Evolutionary conservation across 2,113 vertebrate genomes (phyloP).

Genomic region (Microtus montanus): DNA sequence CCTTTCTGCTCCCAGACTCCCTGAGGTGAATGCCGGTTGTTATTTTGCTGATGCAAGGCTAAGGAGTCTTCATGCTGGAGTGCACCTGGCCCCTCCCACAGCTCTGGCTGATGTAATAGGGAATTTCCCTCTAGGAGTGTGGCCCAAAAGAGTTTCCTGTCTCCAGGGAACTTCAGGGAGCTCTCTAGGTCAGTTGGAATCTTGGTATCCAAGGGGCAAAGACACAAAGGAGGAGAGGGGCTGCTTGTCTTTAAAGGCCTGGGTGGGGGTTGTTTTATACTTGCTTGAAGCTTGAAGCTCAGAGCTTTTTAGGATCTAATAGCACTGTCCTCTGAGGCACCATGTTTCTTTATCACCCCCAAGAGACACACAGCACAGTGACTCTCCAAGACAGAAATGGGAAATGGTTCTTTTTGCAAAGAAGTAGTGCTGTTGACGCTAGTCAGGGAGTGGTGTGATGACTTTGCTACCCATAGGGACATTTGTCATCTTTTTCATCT

Average conservation of each 20-base stretch:
- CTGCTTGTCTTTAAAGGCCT: not conserved
- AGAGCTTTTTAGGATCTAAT: not conserved
- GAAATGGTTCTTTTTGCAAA: not conserved
- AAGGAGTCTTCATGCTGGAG: not conserved
- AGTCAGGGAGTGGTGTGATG: not conserved
- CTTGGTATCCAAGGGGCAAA: not conserved
- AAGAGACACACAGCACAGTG: not conserved
- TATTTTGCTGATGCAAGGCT: conserved; percentile 47
- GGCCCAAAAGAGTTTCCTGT: not conserved
- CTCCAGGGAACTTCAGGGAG: conserved; percentile 35
- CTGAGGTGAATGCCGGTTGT: not conserved
- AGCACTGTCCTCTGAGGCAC: not conserved
- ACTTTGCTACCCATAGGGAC: not conserved
- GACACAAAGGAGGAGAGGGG: not conserved
- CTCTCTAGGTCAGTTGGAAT: not conserved
- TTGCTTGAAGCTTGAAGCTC: not conserved
- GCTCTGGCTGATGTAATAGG: conserved; percentile 62
- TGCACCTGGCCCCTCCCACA: not conserved
- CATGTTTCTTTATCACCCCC: not conserved
- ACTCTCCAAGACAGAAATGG: not conserved
- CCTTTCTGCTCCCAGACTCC: not conserved
- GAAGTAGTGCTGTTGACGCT: not conserved
- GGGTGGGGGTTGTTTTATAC: not conserved
- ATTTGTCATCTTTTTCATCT: not conserved
- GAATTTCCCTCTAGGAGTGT: conserved; percentile 21